Percentiles rank a stretch among this genome's conserved stretches.
phyloP scores from a whole-genome alignment of 2,797 vertebrate species.

The Lacerta bilineata region DNA sequence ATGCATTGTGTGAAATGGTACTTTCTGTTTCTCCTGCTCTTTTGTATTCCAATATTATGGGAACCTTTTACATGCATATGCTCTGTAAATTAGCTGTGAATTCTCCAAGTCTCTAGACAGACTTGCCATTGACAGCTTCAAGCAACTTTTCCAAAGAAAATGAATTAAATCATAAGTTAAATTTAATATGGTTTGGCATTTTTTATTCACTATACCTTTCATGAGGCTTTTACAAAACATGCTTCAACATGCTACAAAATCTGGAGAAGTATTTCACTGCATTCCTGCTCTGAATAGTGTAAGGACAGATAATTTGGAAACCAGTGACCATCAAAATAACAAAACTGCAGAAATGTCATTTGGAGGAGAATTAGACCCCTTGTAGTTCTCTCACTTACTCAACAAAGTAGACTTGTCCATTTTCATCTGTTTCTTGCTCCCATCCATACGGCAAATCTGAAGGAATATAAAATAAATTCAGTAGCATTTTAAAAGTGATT shows the following conservation, averaged over 20 bases:
- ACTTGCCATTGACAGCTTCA: no score
- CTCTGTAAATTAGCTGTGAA: no score
- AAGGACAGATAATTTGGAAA: neutral
- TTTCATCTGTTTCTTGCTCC: slow-evolving; percentile 96
- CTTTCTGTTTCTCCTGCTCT: no score
- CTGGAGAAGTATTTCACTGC: no score
- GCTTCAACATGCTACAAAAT: no score
- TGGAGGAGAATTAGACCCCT: neutral
- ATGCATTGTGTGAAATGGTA: no score
- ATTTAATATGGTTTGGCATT: neutral
- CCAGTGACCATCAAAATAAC: neutral
- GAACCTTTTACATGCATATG: no score
- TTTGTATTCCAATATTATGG: no score
- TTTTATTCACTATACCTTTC: no score
- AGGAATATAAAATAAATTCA: slow-evolving; percentile 39
- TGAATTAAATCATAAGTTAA: neutral
- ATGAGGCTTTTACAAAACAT: no score
- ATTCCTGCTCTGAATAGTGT: neutral
- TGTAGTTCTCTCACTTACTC: slow-evolving; percentile 88
- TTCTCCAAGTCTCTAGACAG: no score
- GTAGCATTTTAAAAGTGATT: slow-evolving; percentile 17
- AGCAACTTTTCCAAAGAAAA: no score
- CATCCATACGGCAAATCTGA: slow-evolving; percentile 96
- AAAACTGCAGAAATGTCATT: neutral
- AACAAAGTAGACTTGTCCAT: slow-evolving; percentile 93